These are phyloP conservation scores for Pocillopora grandis DNA, from an alignment of 92 coral and sea anemone genomes.

Conservation along the genomic window DNA sequence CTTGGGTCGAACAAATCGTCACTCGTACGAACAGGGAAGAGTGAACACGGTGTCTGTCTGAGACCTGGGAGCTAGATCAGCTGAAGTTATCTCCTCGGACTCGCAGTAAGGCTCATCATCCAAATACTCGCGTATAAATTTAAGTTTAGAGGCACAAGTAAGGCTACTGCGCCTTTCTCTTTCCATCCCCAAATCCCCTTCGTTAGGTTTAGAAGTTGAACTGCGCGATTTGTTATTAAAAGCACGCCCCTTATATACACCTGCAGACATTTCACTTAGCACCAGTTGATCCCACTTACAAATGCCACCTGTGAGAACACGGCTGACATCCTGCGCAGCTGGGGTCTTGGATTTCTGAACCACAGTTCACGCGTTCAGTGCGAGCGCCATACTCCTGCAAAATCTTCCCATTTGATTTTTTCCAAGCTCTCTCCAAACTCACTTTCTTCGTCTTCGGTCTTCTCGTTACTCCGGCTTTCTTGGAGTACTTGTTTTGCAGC, in stretches of 20 bases:
- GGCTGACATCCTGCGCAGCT: neutral
- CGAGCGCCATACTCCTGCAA: neutral
- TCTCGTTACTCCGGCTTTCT: neutral
- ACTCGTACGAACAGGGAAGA: constrained; percentile 27
- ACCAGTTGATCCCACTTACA: constrained; percentile 38
- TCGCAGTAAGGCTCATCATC: constrained; percentile 38
- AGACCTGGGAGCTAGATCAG: constrained; percentile 29
- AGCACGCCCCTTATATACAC: neutral
- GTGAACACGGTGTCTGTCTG: constrained; percentile 21
- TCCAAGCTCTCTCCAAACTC: constrained; percentile 5
- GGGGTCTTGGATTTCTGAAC: constrained; percentile 18
- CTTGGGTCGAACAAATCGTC: neutral
- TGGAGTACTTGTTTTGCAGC: constrained; percentile 29
- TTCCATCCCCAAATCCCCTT: constrained; percentile 1
- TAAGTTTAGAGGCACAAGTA: constrained; percentile 15
- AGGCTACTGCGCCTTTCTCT: neutral
- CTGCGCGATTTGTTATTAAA: neutral
- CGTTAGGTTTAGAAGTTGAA: neutral
- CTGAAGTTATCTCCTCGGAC: constrained; percentile 23
- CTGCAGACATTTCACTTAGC: constrained; percentile 22
- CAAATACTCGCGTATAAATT: constrained; percentile 18
- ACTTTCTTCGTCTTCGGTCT: neutral
- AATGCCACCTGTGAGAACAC: neutral
- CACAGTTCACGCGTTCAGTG: constrained; percentile 12
- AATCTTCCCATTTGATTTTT: constrained; percentile 38